Evolutionary conservation across 2,888 invertebrate species (phyloP), one percentile per base, ranked within the genome.

Genomic region (Phorcus lineatus): DNA sequence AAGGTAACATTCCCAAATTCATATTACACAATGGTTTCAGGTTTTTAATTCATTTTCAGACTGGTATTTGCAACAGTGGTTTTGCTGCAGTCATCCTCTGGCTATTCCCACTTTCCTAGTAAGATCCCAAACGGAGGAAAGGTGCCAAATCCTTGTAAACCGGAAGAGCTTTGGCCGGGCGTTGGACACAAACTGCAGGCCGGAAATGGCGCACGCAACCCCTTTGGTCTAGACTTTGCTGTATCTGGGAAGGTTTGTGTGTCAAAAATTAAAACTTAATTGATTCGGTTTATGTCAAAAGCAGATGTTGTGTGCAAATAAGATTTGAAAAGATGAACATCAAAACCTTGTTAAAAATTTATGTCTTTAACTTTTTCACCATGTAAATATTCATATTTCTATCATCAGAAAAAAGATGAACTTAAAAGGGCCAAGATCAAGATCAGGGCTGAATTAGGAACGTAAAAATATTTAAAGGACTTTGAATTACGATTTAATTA

Each of bases 191-290:
- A 77, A 22, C 40, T 57, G 6, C 19, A 40, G 19, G 22, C 36
- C 11, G 77, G 77, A 11, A 36, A 19, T 31, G 55, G 57, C 19
- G 57, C 28, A 16, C n/a, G 54, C 28, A 77, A 77, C 36, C 22
- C 36, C n/a, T 77, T 77, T 55, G 77, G 77, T 19, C 31, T 55
- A 19, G 77, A 77, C 31, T 77, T 77, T 57, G 57, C 53, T 22
- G 54, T 28, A 1, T n/a, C 9, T 22, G 77, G 77, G 7, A 54
- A 6, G 24, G 76, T 76, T n/a, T 54, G 76, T 54, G 7, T 2
- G 19, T 6, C 6, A 57, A 9, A 19, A 57, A 57, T 9, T 19
- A 19, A 57, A 4, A 13, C 0, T 1, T 7, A 6, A n/a, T 1
- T 16, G 22, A 19, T 16, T 57, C 7, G 16, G 57, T 2, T n/a